phyloP scores from a whole-genome alignment of 2,113 vertebrate genomes.

The Siphamia tubifer region DNA sequence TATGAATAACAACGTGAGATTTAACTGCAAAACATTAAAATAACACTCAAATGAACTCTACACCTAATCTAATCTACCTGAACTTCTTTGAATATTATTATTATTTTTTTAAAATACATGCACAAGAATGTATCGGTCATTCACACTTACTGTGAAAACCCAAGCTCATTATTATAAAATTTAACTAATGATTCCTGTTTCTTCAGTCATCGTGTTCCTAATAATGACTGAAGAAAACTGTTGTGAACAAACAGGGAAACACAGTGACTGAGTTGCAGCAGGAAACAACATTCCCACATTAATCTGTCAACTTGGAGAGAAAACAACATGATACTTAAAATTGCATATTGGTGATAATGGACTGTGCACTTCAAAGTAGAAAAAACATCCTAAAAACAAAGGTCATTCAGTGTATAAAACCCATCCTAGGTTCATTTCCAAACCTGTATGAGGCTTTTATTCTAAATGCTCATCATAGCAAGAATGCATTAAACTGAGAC shows the following conservation, averaged over 20 bases:
- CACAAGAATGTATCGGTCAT: too few relatives aligned
- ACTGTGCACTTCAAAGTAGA: not conserved
- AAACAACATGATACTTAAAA: not conserved
- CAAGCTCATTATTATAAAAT: too few relatives aligned
- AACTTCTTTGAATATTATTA: too few relatives aligned
- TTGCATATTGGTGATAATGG: not conserved
- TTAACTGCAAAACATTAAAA: too few relatives aligned
- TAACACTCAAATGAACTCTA: too few relatives aligned
- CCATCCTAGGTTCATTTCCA: slow-evolving; percentile 13
- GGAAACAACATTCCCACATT: not conserved
- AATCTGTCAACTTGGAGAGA: not conserved
- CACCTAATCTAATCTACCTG: too few relatives aligned
- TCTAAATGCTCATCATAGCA: slow-evolving; percentile 29
- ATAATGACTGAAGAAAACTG: not conserved
- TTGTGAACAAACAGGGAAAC: not conserved
- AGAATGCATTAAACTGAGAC: slow-evolving; percentile 39
- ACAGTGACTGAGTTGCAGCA: not conserved
- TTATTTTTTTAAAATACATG: too few relatives aligned
- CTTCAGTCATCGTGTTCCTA: not conserved
- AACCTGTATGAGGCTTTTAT: slow-evolving; percentile 32
- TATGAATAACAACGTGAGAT: too few relatives aligned
- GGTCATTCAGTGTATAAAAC: not conserved
- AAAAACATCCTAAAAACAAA: not conserved
- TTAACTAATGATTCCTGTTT: too few relatives aligned
- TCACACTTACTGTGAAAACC: too few relatives aligned